Base-by-base conservation (phyloP, 1,140 invertebrate genomes). In the Centruroides vittatus region DNA sequence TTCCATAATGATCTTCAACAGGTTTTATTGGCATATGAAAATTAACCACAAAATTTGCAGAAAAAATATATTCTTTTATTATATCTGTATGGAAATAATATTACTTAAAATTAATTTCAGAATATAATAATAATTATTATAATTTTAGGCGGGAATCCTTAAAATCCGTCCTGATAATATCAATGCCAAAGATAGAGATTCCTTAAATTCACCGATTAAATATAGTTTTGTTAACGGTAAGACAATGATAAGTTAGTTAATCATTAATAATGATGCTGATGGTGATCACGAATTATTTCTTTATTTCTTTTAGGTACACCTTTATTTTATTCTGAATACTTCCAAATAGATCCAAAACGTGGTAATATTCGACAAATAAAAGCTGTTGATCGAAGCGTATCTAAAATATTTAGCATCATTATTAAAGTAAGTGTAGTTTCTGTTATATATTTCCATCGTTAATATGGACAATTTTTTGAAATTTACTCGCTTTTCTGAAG, bases 151-250 rank as follows among this genome's bases (percentile, higher is more conserved):
- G 35, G 88, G 89, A 1, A 83, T 89, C 47, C 76, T 93, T 2
- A 83, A 84, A 59, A 84, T 93, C 35, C 77, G 81, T n/a, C 89
- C 90, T 1, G 89, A 92, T 69, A 86, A 88, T 68, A 90, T 93
- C 58, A 85, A 89, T 74, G 89, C 88, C 0, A 81, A 89, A 1
- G 88, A 92, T 71, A 85, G 88, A 81, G 89, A 93, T 70, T 89
- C 88, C 1, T 80, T 92, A 9, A 86, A 88, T 69, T 81, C 86
- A 1, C 81, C 81, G 0, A 88, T 91, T 57, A 78, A 79, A 55
- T 93, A 92, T 71, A 85, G 81, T 35, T 90, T 93, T 69, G 78
- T 86, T 5, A 86, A 82, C 65, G 90, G 89, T 88, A 87, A 1
- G 74, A 80, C 7, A 41, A 4, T 55, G 3, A 13, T 55, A 41